phyloP scores from a whole-genome alignment of 92 coral and sea anemone genomes.

The Blastomussa wellsi region DNA sequence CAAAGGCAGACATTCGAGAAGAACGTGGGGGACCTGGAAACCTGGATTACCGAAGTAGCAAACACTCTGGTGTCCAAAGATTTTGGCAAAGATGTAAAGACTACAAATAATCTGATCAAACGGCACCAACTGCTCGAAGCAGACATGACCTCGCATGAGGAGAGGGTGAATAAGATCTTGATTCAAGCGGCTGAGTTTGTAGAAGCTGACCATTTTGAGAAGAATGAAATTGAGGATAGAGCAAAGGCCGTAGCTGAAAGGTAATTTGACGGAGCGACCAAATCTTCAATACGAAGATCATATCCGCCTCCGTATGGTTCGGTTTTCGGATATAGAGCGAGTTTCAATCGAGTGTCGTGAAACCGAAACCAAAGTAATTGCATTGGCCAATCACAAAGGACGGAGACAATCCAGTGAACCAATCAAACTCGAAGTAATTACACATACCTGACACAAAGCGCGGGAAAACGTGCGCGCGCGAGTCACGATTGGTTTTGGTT shows the following conservation, averaged over 20 bases:
- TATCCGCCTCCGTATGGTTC: background rate
- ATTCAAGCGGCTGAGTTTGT: constrained; percentile 86
- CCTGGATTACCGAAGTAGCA: constrained; percentile 82
- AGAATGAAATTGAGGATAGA: constrained; percentile 86
- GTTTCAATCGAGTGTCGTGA: too few species aligned
- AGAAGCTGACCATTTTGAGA: constrained; percentile 86
- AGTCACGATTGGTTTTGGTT: too few species aligned
- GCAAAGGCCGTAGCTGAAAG: constrained; percentile 89
- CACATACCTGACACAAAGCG: too few species aligned
- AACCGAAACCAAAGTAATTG: too few species aligned
- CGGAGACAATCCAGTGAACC: too few species aligned
- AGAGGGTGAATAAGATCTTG: constrained; percentile 76
- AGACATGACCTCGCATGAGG: constrained; percentile 79
- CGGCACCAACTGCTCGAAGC: constrained; percentile 76
- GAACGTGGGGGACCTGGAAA: constrained; percentile 82
- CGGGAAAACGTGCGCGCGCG: too few species aligned
- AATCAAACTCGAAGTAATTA: too few species aligned
- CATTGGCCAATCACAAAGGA: too few species aligned
- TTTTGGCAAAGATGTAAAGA: constrained; percentile 80
- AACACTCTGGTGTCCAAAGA: constrained; percentile 73
- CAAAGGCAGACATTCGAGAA: constrained; percentile 89
- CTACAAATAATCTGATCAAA: constrained; percentile 74
- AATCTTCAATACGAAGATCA: background rate
- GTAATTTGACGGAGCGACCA: constrained; percentile 21
- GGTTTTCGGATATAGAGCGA: background rate